Evolutionary conservation across 2,113 vertebrate species (phyloP), one percentile per base, ranked within the genome.

Genomic region (Aspidoscelis tigris): DNA sequence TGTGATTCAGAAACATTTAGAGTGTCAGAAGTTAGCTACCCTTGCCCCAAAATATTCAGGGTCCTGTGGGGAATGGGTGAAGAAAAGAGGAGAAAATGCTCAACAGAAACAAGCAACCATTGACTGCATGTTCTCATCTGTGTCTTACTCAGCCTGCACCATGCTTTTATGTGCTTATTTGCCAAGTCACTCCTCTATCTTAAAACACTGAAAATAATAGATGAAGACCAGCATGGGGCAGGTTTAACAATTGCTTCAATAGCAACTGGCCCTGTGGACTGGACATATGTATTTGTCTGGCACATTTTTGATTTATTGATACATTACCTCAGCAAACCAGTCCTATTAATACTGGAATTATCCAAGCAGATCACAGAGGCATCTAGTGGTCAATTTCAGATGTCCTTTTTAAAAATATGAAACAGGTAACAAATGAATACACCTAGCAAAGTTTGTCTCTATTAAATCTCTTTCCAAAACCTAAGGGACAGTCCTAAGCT

Each of bases 331-430:
- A 84, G n/a, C 10, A 55, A 61, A 33, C 3, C 21, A 50, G 10
- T 58, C 24, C 9, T 21, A 22, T 10, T 41, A 47, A 10, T 26
- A 33, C 41, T 3, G 26, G 20, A 18, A 61, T 33, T 11, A 79
- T 68, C 18, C 7, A 73, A 64, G 39, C 66, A 24, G 64, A 72
- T 79, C 82, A 87, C 58, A 81, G 81, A 83, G 76, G 16, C 84
- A 87, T 9, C 81, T 84, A 82, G 71, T 86, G 73, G 65, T 43
- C 26, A 50, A 3, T 79, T 39, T 83, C 8, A 1, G 3, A 21
- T 73, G 1, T 18, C 75, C 55, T n/a, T 21, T 26, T 64, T 47
- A 5, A 33, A 33, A 33, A 33, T 33, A 33, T 1, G 33, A 33
- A 33, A 16, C 55, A 1, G 20, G 41, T 53, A 78, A 24, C n/a